A percentile compares a stretch with the other conserved stretches of the same genome.
Evolutionary conservation across 2,113 vertebrate species (phyloP).

Genomic region (Phylloscopus trochilus): DNA sequence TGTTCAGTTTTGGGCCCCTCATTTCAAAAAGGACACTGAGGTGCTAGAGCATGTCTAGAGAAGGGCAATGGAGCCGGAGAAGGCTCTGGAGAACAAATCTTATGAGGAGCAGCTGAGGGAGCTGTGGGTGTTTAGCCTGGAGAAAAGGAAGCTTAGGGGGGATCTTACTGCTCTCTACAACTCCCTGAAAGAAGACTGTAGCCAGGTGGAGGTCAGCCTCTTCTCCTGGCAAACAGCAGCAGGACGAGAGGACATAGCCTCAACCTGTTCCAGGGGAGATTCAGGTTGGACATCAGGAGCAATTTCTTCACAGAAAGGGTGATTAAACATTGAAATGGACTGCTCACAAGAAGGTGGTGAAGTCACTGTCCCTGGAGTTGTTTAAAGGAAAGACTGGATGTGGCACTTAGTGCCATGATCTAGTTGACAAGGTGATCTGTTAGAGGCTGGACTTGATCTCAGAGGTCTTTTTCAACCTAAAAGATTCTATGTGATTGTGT

Average conservation of each 20-base stretch:
- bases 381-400: not conserved
- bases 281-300: not conserved
- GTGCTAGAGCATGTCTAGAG: not conserved
- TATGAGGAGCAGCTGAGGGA: not conserved
- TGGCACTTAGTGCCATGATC: not conserved
- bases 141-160: not conserved
- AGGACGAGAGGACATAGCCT: not conserved
- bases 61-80: not conserved
- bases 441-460: not conserved
- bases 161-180: not conserved
- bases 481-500: not conserved
- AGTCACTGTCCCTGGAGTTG: not conserved
- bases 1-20: not conserved
- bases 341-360: not conserved
- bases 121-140: not conserved
- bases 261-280: not conserved
- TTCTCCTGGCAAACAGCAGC: not conserved
- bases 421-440: not conserved
- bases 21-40: not conserved
- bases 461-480: not conserved
- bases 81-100: not conserved
- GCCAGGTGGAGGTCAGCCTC: not conserved
- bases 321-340: not conserved
- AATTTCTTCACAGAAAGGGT: not conserved
- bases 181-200: not conserved